phyloP scores from a whole-genome alignment of 2,797 vertebrate genomes.

The Enteromius radiatus region DNA sequence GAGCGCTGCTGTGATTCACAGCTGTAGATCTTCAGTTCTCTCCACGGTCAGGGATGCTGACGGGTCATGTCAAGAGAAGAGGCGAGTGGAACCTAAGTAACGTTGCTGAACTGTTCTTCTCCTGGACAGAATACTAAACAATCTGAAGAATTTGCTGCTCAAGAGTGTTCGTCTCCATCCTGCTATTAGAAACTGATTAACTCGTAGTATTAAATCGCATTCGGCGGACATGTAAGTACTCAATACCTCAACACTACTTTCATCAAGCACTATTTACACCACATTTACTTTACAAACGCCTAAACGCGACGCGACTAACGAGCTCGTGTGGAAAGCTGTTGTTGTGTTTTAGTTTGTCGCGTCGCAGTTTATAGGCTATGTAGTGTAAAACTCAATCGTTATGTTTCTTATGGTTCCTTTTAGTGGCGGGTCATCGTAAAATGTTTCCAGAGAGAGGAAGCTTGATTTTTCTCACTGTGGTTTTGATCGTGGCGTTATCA shows the following conservation, averaged over 20 bases:
- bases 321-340: not conserved
- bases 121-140: not conserved
- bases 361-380: not conserved
- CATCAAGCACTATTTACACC: not conserved
- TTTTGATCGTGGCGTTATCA: conserved; percentile 57
- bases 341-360: not conserved
- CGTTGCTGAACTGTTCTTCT: conserved; percentile 13
- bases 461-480: conserved; percentile 42
- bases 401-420: conserved; percentile 17
- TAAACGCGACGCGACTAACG: not conserved
- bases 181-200: not conserved
- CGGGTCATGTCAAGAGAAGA: conserved; percentile 53
- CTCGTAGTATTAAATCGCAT: not conserved
- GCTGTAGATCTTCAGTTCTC: conserved; percentile 46
- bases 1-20: conserved; percentile 42
- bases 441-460: conserved; percentile 49
- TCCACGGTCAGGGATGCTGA: conserved; percentile 52
- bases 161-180: not conserved
- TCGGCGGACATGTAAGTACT: conserved; percentile 29
- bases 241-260: not conserved
- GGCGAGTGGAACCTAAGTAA: conserved; percentile 40
- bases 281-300: not conserved
- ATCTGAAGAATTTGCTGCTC: not conserved
- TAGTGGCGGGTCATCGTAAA: conserved; percentile 26
- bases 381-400: not conserved